phyloP scores from a whole-genome alignment of 2,797 vertebrate species.

The Saxicola maurus region DNA sequence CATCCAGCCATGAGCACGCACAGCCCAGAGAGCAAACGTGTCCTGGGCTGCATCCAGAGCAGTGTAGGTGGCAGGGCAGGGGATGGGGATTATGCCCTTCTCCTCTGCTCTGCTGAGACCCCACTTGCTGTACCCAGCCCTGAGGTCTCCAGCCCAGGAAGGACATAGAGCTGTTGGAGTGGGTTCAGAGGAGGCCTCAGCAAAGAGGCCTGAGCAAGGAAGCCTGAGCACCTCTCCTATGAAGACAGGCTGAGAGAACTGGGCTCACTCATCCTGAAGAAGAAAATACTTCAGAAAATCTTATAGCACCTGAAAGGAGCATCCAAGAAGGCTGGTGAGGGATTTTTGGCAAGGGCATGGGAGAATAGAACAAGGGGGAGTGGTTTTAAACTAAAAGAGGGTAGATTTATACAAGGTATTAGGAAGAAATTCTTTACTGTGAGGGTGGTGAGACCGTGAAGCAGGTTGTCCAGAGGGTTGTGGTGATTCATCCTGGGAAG shows the following conservation, averaged over 20 bases:
- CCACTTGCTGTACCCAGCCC: background rate
- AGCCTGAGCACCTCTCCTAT: background rate
- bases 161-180: background rate
- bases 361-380: background rate
- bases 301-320: background rate
- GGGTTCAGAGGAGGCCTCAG: background rate
- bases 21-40: fast-evolving
- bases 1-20: too few species aligned
- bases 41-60: background rate
- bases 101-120: background rate
- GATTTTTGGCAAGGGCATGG: background rate
- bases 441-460: background rate
- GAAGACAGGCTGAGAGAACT: background rate
- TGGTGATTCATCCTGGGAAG: background rate
- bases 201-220: background rate
- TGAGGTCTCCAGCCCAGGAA: background rate
- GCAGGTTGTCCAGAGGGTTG: background rate
- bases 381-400: background rate
- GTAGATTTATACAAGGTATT: background rate
- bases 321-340: background rate
- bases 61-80: fast-evolving
- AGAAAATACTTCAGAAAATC: background rate
- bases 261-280: background rate
- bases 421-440: background rate
- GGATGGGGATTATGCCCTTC: background rate